phyloP scores from a whole-genome alignment of 2,113 vertebrate genomes.

The Lamprologus sp. region DNA sequence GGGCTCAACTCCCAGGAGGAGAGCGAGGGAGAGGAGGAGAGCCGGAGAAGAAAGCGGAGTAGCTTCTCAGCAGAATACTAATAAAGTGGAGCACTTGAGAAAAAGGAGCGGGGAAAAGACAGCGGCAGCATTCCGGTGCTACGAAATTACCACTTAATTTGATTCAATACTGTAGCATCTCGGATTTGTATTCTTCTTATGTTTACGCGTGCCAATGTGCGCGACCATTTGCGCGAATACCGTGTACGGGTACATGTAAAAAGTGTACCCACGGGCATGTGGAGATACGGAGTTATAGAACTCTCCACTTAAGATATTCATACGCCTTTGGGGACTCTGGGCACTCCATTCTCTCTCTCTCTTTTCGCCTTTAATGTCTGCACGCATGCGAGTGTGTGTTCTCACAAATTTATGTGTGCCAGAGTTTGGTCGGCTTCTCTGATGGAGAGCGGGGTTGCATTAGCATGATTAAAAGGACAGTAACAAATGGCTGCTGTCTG shows the following conservation, averaged over 20 bases:
- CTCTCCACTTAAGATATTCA: slow-evolving; percentile 42
- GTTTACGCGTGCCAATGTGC: background rate
- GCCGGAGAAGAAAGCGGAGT: slow-evolving; percentile 36
- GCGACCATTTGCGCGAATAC: background rate
- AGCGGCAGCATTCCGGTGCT: slow-evolving; percentile 12
- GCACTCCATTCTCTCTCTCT: slow-evolving; percentile 14
- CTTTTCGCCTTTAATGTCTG: slow-evolving; percentile 7
- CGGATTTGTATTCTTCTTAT: slow-evolving; percentile 8
- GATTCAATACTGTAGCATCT: slow-evolving; percentile 48
- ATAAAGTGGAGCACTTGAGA: slow-evolving; percentile 43
- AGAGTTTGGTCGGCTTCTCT: background rate
- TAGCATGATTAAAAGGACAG: slow-evolving; percentile 71
- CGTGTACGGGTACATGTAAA: background rate
- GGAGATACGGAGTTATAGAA: slow-evolving; percentile 29
- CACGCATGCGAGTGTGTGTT: background rate
- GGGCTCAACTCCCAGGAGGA: slow-evolving; percentile 53
- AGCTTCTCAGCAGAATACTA: slow-evolving; percentile 55
- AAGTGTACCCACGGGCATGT: slow-evolving; percentile 5
- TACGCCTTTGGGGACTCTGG: slow-evolving; percentile 23
- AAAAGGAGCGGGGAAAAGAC: slow-evolving; percentile 3
- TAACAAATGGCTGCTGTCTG: slow-evolving; percentile 65
- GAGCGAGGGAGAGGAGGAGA: background rate
- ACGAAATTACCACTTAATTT: slow-evolving; percentile 66
- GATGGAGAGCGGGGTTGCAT: slow-evolving; percentile 28
- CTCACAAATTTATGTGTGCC: background rate